Evolutionary conservation across 2,113 vertebrate species (phyloP).

Genomic region (Calyptommatus sinebrachiatus): DNA sequence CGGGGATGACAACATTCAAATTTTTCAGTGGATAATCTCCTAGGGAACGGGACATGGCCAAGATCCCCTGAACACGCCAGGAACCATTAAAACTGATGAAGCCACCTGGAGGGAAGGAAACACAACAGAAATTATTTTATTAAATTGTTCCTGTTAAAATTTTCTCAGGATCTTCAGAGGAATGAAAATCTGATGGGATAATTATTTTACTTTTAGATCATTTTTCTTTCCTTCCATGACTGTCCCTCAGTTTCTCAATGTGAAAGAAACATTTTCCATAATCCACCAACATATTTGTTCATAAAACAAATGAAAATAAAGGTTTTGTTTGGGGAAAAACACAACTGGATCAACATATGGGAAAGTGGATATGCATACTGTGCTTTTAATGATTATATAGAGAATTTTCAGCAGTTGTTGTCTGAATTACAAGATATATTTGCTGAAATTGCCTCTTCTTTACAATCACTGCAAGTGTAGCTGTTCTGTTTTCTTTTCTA

Average conservation of each 20-base stretch:
- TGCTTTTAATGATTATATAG: no score
- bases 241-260: no score
- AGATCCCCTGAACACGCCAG: conserved; percentile 96
- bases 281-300: not conserved
- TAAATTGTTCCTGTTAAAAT: not conserved
- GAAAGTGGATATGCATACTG: not conserved
- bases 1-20: conserved; percentile 92
- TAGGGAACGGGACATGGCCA: conserved; percentile 96
- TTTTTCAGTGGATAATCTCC: conserved; percentile 98
- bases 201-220: not conserved
- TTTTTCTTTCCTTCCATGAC: no score
- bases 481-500: no score
- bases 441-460: no score
- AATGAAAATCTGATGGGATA: not conserved
- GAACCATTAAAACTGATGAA: conserved; percentile 99
- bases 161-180: not conserved
- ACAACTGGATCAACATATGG: not conserved
- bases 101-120: conserved; percentile 79
- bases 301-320: not conserved
- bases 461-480: no score
- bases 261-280: not conserved
- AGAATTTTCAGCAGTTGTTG: no score
- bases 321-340: not conserved
- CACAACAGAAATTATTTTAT: conserved; percentile 5
- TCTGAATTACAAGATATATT: no score